Conservation (phyloP, 2,113 vertebrate genomes). For the Hippocampus comes region DNA sequence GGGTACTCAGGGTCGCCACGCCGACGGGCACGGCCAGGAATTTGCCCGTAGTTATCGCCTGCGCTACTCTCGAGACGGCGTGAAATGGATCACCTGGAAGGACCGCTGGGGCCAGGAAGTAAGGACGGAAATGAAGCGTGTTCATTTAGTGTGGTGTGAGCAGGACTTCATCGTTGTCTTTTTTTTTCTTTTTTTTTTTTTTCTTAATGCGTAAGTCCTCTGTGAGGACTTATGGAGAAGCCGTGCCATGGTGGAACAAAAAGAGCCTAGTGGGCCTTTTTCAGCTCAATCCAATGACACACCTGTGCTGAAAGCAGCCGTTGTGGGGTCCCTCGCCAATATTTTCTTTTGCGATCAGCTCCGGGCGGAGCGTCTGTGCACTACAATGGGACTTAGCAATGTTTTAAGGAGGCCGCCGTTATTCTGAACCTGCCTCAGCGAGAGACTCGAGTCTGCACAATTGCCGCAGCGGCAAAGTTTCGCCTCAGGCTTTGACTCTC, state of each 20-base stretch:
- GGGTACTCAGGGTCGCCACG: slow-evolving; percentile 90
- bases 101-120: slow-evolving; percentile 88
- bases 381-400: not conserved
- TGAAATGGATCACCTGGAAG: slow-evolving; percentile 84
- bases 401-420: slow-evolving; percentile 14
- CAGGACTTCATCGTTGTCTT: not conserved
- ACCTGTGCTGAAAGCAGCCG: not conserved
- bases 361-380: slow-evolving; percentile 4
- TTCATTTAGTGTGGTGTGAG: not conserved
- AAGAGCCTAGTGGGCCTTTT: slow-evolving; percentile 2
- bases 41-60: slow-evolving; percentile 85
- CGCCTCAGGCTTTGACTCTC: not conserved
- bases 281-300: slow-evolving; percentile 11
- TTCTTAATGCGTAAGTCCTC: not conserved
- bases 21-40: slow-evolving; percentile 86
- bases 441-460: not conserved
- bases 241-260: not conserved
- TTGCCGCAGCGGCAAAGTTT: slow-evolving; percentile 2
- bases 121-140: slow-evolving; percentile 16
- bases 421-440: not conserved
- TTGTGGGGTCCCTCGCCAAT: slow-evolving; percentile 16
- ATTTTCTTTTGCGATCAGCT: slow-evolving; percentile 19
- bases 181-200: no score
- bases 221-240: not conserved
- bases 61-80: slow-evolving; percentile 84